Percentiles rank a stretch among this genome's conserved stretches.
Conservation (phyloP, 2,113 vertebrate genomes). For the Pseudopodoces humilis region DNA sequence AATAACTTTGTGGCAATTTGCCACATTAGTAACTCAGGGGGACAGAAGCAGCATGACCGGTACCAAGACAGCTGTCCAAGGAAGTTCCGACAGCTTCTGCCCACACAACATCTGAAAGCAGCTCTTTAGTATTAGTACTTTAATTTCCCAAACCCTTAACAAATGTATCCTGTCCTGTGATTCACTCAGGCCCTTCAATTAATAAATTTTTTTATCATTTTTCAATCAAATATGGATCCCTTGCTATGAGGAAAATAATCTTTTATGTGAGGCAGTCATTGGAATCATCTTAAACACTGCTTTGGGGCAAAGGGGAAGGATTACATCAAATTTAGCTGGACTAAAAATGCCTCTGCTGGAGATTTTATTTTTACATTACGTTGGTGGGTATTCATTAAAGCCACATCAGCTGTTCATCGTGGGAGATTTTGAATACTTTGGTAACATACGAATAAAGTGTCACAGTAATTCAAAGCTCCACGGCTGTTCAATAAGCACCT, state of each 20-base stretch:
- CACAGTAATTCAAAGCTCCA: conserved; percentile 21
- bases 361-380: conserved; percentile 50
- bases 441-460: not conserved
- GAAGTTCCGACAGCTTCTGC: not conserved
- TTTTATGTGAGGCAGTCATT: not conserved
- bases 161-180: not conserved
- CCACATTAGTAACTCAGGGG: not conserved
- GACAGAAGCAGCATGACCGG: not conserved
- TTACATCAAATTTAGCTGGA: not conserved
- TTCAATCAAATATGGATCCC: not conserved
- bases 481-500: conserved; percentile 18
- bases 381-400: conserved; percentile 49
- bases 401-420: conserved; percentile 47
- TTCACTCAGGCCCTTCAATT: not conserved
- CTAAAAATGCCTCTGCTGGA: conserved; percentile 27
- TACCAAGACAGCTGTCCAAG: not conserved
- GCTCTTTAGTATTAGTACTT: not conserved
- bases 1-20: not conserved
- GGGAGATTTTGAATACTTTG: conserved; percentile 42
- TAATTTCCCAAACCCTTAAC: not conserved
- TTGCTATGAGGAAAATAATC: not conserved
- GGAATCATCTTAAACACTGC: not conserved
- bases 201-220: not conserved
- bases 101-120: not conserved
- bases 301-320: conserved; percentile 5